Evolutionary conservation across 2,888 invertebrate species (phyloP).

Genomic region (Helleia helle): DNA sequence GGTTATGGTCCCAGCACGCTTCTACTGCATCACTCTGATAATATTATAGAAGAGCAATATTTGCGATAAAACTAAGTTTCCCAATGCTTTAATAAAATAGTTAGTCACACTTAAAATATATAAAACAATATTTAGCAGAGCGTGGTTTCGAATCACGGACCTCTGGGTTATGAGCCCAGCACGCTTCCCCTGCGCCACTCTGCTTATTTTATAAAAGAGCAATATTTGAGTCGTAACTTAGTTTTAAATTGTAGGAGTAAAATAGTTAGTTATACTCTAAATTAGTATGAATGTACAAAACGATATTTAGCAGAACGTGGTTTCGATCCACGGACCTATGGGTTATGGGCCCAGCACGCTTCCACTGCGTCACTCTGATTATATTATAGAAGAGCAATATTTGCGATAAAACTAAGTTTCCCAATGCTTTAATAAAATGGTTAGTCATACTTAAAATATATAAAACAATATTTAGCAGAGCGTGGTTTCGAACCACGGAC

Average conservation of each 20-base stretch:
- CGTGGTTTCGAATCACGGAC: conserved; percentile 94
- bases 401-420: too few species aligned
- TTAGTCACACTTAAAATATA: too few species aligned
- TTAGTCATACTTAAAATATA: too few species aligned
- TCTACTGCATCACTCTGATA: conserved; percentile 88
- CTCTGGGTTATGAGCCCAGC: conserved; percentile 92
- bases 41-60: not conserved
- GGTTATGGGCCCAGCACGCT: conserved; percentile 90
- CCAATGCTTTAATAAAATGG: too few species aligned
- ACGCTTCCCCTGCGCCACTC: conserved; percentile 89
- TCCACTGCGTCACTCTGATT: conserved; percentile 88
- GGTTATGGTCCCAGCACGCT: conserved; percentile 90
- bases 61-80: not conserved
- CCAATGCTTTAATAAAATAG: too few species aligned
- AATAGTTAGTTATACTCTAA: not conserved
- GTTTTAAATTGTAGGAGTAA: not conserved
- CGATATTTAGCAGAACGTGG: conserved; percentile 81
- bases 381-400: too few species aligned
- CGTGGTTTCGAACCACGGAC: conserved; percentile 94
- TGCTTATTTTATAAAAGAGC: conserved; percentile 33
- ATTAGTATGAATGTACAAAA: too few species aligned
- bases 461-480: conserved; percentile 72
- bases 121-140: conserved; percentile 72
- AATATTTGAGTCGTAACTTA: not conserved
- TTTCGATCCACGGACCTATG: conserved; percentile 95